Conservation (phyloP, 2,888 invertebrate species). For the Muschampia plurimacula region DNA sequence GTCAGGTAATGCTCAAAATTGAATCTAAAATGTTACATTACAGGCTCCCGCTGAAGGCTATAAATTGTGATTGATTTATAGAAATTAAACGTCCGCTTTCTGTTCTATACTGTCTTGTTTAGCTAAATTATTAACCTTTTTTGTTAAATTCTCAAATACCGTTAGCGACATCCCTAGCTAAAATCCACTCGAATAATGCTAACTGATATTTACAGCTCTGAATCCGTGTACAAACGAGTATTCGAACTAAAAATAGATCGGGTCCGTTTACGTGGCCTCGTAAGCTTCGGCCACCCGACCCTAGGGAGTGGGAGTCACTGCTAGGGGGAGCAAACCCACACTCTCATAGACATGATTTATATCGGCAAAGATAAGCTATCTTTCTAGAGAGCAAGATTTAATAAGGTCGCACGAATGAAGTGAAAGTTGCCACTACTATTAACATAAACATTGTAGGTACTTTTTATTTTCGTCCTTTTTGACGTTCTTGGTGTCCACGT, state of each 20-base stretch:
- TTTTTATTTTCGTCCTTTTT: not conserved
- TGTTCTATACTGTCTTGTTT: no score
- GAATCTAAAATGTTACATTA: no score
- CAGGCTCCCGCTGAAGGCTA: no score
- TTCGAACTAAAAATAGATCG: slow-evolving; percentile 50
- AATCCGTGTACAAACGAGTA: slow-evolving; percentile 39
- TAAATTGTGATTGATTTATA: no score
- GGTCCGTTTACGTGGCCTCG: slow-evolving; percentile 43
- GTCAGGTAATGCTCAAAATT: no score
- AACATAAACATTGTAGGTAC: slow-evolving; percentile 24
- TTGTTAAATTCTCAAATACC: no score
- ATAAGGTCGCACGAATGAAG: slow-evolving; percentile 46
- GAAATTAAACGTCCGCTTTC: no score
- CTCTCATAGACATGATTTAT: slow-evolving; percentile 49
- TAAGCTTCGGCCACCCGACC: slow-evolving; percentile 39
- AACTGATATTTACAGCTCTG: slow-evolving; percentile 39
- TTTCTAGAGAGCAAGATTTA: slow-evolving; percentile 44
- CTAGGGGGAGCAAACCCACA: slow-evolving; percentile 30
- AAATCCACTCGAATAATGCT: slow-evolving; percentile 13
- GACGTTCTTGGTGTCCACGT: not conserved
- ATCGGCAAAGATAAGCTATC: slow-evolving; percentile 44
- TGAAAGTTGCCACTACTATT: slow-evolving; percentile 37
- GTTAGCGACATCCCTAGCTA: not conserved
- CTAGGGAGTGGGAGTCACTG: slow-evolving; percentile 26
- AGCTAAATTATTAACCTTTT: no score